Evolutionary conservation across 1,140 invertebrate species (phyloP), one percentile per base, ranked within the genome.

Genomic region (Philaenus spumarius): DNA sequence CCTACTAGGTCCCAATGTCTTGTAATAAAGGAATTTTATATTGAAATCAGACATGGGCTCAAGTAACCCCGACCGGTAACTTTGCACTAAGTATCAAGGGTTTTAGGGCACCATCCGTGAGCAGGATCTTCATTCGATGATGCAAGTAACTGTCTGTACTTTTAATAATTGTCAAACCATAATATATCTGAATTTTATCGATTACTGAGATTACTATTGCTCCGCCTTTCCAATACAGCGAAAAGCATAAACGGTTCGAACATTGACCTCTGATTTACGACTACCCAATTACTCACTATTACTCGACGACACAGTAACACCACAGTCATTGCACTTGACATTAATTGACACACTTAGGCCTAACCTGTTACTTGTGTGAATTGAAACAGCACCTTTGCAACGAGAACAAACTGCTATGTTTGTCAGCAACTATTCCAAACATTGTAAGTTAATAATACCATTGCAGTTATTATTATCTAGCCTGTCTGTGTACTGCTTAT

Each of bases 61-160:
- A n/a, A n/a, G n/a, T n/a, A n/a, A n/a, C n/a, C n/a, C n/a, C n/a
- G n/a, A n/a, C n/a, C n/a, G n/a, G n/a, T 53, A 30, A 35, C 26
- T 35, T 53, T 53, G 51, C 51, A 53, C 51, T 30, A 53, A 19
- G 7, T 53, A 23, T 53, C 30, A 35, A 30, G 30, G 4, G 24
- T 30, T 2, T 9, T 35, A 30, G 51, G 51, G 26, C 51, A 53
- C 35, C 26, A 15, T 1, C 7, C 30, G 35, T 53, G 51, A 35
- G 51, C 19, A 35, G 51, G 51, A n/a, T n/a, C n/a, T 7, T 53
- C 42, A 45, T n/a, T 37, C 7, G 42, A 45, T 45, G 42, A 45
- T 45, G 14, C 42, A 15, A 19, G 14, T 15, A 45, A 45, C 42
- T 45, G 20, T 45, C 42, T 45, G 42, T 45, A 45, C 20, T 45